Conservation (phyloP, 2,888 invertebrate species). For the Hypomecis punctinalis region DNA sequence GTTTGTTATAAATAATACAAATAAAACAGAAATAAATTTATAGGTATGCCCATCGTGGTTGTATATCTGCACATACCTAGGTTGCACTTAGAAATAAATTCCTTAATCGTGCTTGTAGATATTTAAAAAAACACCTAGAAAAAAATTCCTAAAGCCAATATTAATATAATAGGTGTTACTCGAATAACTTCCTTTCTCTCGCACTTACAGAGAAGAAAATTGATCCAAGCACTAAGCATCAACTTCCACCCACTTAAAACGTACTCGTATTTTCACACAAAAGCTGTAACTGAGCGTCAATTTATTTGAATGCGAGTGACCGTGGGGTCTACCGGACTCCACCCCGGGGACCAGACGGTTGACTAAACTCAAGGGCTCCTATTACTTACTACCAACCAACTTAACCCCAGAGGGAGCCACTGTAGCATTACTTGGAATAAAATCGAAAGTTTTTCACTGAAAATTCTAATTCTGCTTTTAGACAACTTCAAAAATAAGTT, state of each 20-base stretch:
- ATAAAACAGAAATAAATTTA: no score
- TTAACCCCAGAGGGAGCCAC: neutral
- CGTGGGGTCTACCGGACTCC: slow-evolving; percentile 65
- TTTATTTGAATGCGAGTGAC: slow-evolving; percentile 76
- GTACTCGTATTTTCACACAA: slow-evolving; percentile 40
- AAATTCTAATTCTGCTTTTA: neutral
- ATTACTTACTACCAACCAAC: neutral
- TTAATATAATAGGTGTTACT: neutral
- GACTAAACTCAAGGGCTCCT: slow-evolving; percentile 77
- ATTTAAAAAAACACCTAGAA: no score
- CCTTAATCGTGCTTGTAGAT: no score
- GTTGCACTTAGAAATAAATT: no score
- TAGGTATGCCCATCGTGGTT: no score
- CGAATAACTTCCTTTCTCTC: neutral
- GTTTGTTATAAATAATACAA: no score
- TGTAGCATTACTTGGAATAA: neutral
- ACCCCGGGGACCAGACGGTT: slow-evolving; percentile 74
- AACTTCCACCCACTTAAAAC: slow-evolving; percentile 19
- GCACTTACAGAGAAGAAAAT: neutral
- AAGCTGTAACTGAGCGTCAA: slow-evolving; percentile 53
- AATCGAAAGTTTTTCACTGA: neutral
- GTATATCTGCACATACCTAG: no score
- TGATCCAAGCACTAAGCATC: neutral
- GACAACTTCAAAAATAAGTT: neutral
- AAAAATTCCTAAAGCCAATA: neutral